Conservation (phyloP, 1,140 invertebrate species). For the Pachyrhynchus sulphureomaculatus region DNA sequence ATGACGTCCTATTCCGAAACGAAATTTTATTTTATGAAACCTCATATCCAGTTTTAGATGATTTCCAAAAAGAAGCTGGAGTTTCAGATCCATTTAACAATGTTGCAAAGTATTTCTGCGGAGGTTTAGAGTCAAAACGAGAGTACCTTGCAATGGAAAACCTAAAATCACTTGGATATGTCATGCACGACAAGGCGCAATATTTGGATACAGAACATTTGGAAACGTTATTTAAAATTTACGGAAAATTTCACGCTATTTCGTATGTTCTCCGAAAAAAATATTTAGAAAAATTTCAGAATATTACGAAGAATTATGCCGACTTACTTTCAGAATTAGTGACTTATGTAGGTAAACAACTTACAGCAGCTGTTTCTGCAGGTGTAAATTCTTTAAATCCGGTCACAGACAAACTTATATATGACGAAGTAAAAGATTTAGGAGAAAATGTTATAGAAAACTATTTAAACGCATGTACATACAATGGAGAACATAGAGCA, state of each 20-base stretch:
- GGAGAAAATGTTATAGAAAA: too few relatives aligned
- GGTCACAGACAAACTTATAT: neutral
- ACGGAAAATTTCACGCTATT: too few relatives aligned
- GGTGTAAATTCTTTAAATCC: neutral
- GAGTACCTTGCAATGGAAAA: too few relatives aligned
- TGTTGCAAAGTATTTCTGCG: too few relatives aligned
- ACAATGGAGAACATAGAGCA: conserved; percentile 23
- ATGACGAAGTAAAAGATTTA: too few relatives aligned
- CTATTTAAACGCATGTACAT: conserved; percentile 13
- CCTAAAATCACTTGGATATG: neutral
- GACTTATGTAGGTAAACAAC: too few relatives aligned
- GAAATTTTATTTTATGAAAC: neutral
- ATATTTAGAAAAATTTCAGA: conserved; percentile 33
- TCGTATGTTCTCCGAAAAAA: conserved; percentile 51
- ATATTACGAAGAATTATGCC: neutral
- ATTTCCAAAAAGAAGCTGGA: too few relatives aligned
- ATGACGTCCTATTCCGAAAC: neutral
- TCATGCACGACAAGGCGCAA: too few relatives aligned
- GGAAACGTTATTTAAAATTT: conserved; percentile 3
- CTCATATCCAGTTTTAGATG: neutral
- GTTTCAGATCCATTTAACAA: neutral
- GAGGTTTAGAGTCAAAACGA: neutral
- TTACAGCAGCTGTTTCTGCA: neutral
- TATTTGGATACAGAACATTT: too few relatives aligned
- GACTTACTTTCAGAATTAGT: conserved; percentile 43